These are phyloP conservation scores for Lepidonotus clava DNA, from an alignment of 2,888 invertebrate species.

Conservation along the genomic window DNA sequence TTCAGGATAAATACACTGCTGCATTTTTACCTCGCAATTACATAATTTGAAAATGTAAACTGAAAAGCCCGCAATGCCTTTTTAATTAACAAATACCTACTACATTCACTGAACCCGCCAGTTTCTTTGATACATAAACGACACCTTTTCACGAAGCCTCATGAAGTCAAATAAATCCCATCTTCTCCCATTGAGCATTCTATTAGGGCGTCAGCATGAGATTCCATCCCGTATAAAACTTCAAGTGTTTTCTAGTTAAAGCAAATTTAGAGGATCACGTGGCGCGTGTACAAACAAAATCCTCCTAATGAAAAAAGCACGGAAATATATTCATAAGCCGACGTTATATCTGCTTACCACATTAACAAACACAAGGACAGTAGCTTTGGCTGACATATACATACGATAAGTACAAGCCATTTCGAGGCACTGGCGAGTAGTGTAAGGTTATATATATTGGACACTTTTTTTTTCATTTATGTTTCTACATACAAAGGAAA, in stretches of 20 bases:
- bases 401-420: constrained; percentile 19
- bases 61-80: neutral
- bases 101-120: constrained; percentile 18
- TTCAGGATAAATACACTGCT: constrained; percentile 5
- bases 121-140: neutral
- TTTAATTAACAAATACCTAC: neutral
- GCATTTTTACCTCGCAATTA: neutral
- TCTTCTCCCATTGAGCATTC: constrained; percentile 11
- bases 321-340: too few relatives aligned
- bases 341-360: too few relatives aligned
- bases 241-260: neutral
- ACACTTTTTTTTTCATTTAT: too few relatives aligned
- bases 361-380: too few relatives aligned
- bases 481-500: too few relatives aligned
- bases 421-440: neutral
- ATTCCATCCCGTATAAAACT: neutral
- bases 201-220: neutral
- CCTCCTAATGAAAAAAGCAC: too few relatives aligned
- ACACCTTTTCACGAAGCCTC: neutral
- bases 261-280: too few relatives aligned
- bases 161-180: neutral
- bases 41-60: neutral
- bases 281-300: too few relatives aligned
- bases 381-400: neutral
- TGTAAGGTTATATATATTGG: too few relatives aligned